These are phyloP conservation scores for Aricia artaxerxes DNA, from an alignment of 2,888 invertebrate genomes.

Conservation along the genomic window DNA sequence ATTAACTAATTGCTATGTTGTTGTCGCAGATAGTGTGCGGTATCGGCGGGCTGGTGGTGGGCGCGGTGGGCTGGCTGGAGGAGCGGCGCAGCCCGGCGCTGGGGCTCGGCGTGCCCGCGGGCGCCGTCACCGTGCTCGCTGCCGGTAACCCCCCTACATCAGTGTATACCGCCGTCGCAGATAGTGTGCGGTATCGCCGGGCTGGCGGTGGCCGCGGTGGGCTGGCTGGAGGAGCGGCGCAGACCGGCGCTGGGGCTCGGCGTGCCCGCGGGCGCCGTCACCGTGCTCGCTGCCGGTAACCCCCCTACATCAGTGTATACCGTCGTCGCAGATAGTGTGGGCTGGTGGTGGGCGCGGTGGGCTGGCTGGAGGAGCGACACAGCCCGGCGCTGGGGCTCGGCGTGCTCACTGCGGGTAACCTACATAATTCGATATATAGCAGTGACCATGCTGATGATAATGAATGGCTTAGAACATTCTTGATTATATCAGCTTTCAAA, in stretches of 20 bases:
- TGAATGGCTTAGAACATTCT: too few relatives aligned
- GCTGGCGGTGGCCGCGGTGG: conserved; percentile 79
- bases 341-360: conserved; percentile 79
- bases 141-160: conserved; percentile 57
- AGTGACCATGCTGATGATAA: too few relatives aligned
- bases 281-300: conserved; percentile 75
- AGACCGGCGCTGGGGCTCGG: conserved; percentile 76
- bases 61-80: conserved; percentile 80
- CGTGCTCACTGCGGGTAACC: conserved; percentile 68
- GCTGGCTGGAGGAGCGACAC: conserved; percentile 78
- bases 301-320: not conserved
- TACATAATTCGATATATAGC: too few relatives aligned
- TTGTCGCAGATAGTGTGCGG: conserved; percentile 78
- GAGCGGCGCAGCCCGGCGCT: conserved; percentile 74
- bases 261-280: conserved; percentile 77
- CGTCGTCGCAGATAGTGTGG: conserved; percentile 47
- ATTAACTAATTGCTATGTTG: not conserved
- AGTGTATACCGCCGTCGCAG: not conserved
- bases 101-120: conserved; percentile 79
- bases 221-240: conserved; percentile 78
- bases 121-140: conserved; percentile 77
- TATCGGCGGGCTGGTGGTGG: conserved; percentile 78
- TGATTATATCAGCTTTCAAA: too few relatives aligned
- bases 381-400: conserved; percentile 76
- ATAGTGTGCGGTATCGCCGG: conserved; percentile 66